phyloP scores from a whole-genome alignment of 2,888 invertebrate species.

The Sphaerophoria taeniata region DNA sequence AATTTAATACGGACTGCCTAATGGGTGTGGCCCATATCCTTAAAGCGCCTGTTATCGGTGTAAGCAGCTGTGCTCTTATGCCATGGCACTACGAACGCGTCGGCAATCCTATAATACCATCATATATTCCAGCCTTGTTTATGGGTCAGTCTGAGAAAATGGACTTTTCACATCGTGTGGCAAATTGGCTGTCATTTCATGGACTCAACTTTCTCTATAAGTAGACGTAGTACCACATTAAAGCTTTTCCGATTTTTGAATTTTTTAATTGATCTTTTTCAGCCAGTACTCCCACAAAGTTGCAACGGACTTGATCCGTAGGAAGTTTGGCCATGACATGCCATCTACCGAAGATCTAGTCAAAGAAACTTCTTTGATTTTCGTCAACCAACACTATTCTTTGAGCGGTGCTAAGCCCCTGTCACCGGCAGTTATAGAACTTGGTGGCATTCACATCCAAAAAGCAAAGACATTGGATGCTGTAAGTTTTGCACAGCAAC shows the following conservation, averaged over 20 bases:
- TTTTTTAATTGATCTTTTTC: not conserved
- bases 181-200: conserved; percentile 82
- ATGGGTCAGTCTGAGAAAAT: conserved; percentile 83
- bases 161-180: conserved; percentile 82
- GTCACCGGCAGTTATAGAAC: conserved; percentile 83
- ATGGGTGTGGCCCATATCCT: conserved; percentile 87
- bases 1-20: conserved; percentile 89
- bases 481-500: conserved; percentile 68
- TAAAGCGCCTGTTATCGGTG: conserved; percentile 85
- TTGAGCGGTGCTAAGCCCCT: conserved; percentile 83
- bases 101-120: conserved; percentile 85
- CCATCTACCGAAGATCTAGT: conserved; percentile 83
- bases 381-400: conserved; percentile 85
- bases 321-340: conserved; percentile 81
- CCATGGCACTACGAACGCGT: conserved; percentile 85
- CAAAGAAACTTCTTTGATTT: conserved; percentile 81
- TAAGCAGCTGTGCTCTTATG: conserved; percentile 85
- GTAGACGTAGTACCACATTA: conserved; percentile 51
- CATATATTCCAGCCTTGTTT: conserved; percentile 85
- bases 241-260: not conserved
- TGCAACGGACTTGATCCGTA: conserved; percentile 80
- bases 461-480: conserved; percentile 79
- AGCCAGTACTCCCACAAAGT: conserved; percentile 68
- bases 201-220: conserved; percentile 79
- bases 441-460: conserved; percentile 84